A percentile compares a stretch with the other conserved stretches of the same genome.
Evolutionary conservation across 2,797 vertebrate genomes (phyloP).

Genomic region (Spinus pinus): DNA sequence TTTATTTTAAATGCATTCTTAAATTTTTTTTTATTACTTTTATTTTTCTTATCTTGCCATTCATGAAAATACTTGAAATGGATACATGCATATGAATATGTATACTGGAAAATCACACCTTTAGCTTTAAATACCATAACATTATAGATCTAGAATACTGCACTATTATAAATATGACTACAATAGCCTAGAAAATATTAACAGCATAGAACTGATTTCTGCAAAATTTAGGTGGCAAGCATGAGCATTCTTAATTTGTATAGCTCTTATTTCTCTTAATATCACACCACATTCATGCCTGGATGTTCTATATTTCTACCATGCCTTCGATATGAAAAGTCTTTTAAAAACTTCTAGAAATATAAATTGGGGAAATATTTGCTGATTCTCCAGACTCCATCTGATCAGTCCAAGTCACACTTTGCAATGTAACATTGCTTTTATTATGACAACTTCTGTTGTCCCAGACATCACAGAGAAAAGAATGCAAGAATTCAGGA

Average conservation of each 20-base stretch:
- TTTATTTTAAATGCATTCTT: not conserved
- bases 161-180: not conserved
- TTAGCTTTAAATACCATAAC: not conserved
- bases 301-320: not conserved
- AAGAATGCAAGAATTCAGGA: not conserved
- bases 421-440: not conserved
- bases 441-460: not conserved
- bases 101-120: not conserved
- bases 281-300: not conserved
- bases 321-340: not conserved
- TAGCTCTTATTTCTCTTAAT: not conserved
- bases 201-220: not conserved
- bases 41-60: not conserved
- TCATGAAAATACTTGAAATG: not conserved
- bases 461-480: not conserved
- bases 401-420: not conserved
- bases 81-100: not conserved
- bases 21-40: not conserved
- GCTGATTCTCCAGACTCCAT: not conserved
- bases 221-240: not conserved
- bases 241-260: not conserved
- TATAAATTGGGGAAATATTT: not conserved
- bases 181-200: not conserved
- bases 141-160: not conserved
- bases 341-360: not conserved